Evolutionary conservation across 2,113 vertebrate genomes (phyloP), one percentile per base, ranked within the genome.

Genomic region (Corvus cornix): DNA sequence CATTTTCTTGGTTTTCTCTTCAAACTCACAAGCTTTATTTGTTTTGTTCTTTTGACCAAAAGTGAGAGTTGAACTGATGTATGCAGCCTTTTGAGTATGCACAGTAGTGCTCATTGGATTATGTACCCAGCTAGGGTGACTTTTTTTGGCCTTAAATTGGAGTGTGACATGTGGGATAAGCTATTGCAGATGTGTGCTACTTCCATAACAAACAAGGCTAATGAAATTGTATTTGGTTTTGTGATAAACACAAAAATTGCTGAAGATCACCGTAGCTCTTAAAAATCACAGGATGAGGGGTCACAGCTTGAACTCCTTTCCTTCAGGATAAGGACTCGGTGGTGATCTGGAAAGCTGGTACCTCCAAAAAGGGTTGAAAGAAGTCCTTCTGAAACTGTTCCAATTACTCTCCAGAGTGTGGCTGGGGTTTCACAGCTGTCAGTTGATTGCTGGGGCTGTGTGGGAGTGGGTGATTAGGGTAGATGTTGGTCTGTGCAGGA

Each of bases 391-490:
- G 48, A 24, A 85, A 8, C 30, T 31, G 35, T n/a, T 87, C 17
- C 1, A 1, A 1, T 55, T 30, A 3, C 4, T 16, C 31, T 82
- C 11, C 33, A 27, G 51, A 33, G 31, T 3, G 3, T 70, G 26
- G 13, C 39, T 90, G 53, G 49, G 33, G 6, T 68, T 64, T 76
- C 52, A 10, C 4, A 20, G 46, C 28, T 83, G 20, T 44, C 46
- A 49, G 2, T 28, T 63, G 53, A 43, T 67, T 75, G 28, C 23
- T 14, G 51, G 52, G 58, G 35, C 64, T 43, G 2, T 18, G 8
- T 37, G 28, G 20, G 27, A 43, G 18, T 62, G 14, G 6, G 28
- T 26, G 12, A 51, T 90, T 11, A 46, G 44, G 17, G 26, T 43
- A 77, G 80, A 49, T 69, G 23, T 20, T 83, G 39, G 9, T 92